phyloP scores from a whole-genome alignment of 1,140 invertebrate genomes.

The Alviniconcha marisindica region DNA sequence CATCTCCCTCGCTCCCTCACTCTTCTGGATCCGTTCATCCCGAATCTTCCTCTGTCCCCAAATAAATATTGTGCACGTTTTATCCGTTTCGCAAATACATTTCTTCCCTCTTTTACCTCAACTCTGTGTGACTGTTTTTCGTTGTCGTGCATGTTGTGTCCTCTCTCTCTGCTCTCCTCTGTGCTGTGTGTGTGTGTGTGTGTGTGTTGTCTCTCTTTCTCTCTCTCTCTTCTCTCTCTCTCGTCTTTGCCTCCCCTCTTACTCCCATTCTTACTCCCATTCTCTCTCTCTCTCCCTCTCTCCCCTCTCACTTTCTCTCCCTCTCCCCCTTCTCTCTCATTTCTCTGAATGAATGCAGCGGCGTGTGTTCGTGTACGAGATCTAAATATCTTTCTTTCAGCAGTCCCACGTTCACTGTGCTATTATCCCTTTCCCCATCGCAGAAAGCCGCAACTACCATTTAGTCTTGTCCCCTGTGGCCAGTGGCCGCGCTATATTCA shows the following conservation, averaged over 20 bases:
- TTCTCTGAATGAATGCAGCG: neutral
- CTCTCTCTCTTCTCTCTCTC: neutral
- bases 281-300: neutral
- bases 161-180: neutral
- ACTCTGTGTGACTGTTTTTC: neutral
- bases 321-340: neutral
- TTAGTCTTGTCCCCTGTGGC: neutral
- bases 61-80: too few relatives aligned
- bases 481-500: neutral
- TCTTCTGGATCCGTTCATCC: too few relatives aligned
- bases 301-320: neutral
- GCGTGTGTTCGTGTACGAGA: too few relatives aligned
- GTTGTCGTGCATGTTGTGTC: neutral
- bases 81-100: too few relatives aligned
- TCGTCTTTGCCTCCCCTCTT: neutral
- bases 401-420: neutral
- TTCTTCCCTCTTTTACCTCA: neutral
- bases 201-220: neutral
- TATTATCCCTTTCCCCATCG: neutral
- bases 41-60: too few relatives aligned
- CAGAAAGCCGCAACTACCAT: neutral
- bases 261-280: neutral
- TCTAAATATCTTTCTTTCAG: neutral
- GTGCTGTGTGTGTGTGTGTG: neutral
- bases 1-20: too few relatives aligned